These are phyloP conservation scores for Pygoscelis antarcticus DNA, from an alignment of 2,113 vertebrate genomes.

Conservation along the genomic window DNA sequence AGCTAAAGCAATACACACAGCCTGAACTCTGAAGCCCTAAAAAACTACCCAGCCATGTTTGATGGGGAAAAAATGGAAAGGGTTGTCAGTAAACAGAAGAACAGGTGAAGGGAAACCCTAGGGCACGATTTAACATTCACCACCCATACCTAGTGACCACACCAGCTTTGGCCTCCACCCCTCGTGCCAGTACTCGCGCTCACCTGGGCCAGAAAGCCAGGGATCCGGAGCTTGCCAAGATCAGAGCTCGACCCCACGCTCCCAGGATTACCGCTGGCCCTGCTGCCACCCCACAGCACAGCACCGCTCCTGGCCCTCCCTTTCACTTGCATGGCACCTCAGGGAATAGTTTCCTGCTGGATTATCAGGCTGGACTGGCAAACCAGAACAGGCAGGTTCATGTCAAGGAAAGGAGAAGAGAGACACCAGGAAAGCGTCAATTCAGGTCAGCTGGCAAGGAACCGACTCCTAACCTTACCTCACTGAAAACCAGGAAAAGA, in stretches of 20 bases:
- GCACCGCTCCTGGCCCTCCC: background rate
- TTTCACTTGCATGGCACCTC: background rate
- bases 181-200: rapidly evolving
- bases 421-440: background rate
- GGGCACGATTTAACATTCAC: background rate
- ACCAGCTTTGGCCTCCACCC: background rate
- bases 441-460: background rate
- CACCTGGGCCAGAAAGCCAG: background rate
- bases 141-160: background rate
- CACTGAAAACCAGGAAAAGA: background rate
- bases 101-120: background rate
- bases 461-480: background rate
- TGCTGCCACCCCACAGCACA: rapidly evolving
- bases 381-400: conserved; percentile 12
- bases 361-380: conserved; percentile 50
- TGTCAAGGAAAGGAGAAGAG: background rate
- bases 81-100: background rate
- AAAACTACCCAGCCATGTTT: background rate
- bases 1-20: background rate
- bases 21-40: background rate
- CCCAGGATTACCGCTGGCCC: rapidly evolving
- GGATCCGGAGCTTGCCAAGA: background rate
- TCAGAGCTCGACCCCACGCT: rapidly evolving
- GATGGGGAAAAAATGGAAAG: background rate
- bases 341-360: conserved; percentile 13